These are phyloP conservation scores for Yoshiicerus persimilis DNA, from an alignment of 1,140 invertebrate species.

Conservation along the genomic window DNA sequence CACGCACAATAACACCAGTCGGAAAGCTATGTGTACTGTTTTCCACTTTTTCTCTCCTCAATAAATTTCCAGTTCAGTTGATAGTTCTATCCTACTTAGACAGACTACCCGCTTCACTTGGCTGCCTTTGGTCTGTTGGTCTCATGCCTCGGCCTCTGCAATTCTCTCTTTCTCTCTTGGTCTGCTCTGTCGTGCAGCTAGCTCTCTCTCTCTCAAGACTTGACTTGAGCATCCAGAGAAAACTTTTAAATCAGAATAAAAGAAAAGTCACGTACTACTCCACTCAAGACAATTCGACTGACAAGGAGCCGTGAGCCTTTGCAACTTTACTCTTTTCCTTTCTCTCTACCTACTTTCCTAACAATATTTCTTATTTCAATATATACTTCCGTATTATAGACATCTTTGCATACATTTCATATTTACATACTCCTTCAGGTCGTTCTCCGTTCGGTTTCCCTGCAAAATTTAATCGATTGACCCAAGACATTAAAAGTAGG, in stretches of 20 bases:
- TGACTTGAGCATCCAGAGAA: neutral
- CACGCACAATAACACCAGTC: neutral
- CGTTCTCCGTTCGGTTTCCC: too few relatives aligned
- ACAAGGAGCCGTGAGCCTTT: neutral
- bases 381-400: too few relatives aligned
- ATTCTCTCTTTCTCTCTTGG: neutral
- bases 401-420: too few relatives aligned
- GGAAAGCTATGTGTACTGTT: neutral
- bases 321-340: neutral
- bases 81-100: neutral
- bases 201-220: neutral
- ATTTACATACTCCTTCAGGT: too few relatives aligned
- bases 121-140: neutral
- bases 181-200: neutral
- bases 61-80: neutral
- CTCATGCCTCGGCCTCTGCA: neutral
- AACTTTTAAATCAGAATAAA: neutral
- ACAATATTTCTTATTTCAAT: neutral
- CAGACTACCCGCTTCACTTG: neutral
- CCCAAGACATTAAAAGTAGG: too few relatives aligned
- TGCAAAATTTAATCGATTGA: too few relatives aligned
- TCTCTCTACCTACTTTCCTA: neutral
- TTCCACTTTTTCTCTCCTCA: neutral
- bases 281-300: neutral
- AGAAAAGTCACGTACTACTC: neutral